A percentile compares a stretch with the other conserved stretches of the same genome.
Conservation (phyloP, 2,113 vertebrate species). For the Bubo bubo region DNA sequence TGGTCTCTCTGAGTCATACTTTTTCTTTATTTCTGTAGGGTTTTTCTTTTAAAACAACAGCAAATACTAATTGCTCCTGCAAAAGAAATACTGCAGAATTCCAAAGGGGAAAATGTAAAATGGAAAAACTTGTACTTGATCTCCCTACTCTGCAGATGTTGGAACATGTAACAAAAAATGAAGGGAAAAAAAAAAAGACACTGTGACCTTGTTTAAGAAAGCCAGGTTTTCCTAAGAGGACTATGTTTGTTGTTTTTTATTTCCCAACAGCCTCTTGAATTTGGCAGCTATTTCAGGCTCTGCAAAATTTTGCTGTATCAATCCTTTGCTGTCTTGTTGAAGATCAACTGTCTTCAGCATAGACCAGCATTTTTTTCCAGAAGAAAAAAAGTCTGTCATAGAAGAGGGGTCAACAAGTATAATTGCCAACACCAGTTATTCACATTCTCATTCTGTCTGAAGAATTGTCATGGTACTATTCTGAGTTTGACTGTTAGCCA, state of each 20-base stretch:
- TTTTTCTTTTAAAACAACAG: constrained; percentile 59
- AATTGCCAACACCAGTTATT: background rate
- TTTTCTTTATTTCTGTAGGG: constrained; percentile 59
- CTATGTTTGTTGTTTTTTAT: background rate
- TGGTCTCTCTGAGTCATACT: constrained; percentile 59
- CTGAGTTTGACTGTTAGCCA: background rate
- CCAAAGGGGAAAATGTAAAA: background rate
- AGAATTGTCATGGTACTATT: accelerated
- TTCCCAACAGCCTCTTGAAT: constrained; percentile 28
- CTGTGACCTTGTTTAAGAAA: constrained; percentile 44
- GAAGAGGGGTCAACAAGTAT: background rate
- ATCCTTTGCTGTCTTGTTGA: constrained; percentile 42
- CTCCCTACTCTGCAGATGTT: background rate
- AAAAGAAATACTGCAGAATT: constrained; percentile 6
- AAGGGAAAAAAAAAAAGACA: background rate
- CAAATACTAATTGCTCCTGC: constrained; percentile 51
- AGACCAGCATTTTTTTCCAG: background rate
- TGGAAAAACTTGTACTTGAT: background rate
- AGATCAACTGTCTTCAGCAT: constrained; percentile 22
- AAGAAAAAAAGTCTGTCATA: background rate
- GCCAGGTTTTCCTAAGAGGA: constrained; percentile 6
- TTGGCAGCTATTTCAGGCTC: constrained; percentile 41
- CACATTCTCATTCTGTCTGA: background rate
- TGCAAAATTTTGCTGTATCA: constrained; percentile 39
- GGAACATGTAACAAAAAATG: background rate